These are phyloP conservation scores for Euplexia lucipara DNA, from an alignment of 2,888 invertebrate species.

Conservation along the genomic window DNA sequence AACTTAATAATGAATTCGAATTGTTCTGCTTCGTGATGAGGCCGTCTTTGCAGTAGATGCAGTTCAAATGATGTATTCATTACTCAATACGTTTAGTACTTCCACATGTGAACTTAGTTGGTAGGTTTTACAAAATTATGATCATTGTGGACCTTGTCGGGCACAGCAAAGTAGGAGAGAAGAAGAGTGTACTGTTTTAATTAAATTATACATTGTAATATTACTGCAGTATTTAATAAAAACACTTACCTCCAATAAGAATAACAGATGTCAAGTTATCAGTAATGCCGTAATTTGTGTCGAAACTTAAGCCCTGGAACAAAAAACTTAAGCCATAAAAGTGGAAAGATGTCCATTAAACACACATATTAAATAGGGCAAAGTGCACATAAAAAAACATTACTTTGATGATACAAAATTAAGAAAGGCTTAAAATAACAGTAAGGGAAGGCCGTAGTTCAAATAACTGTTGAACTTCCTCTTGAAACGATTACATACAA, in stretches of 20 bases:
- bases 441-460: not conserved
- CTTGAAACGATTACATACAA: not conserved
- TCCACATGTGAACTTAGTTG: too few species aligned
- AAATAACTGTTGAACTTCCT: not conserved
- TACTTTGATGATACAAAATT: not conserved
- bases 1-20: constrained; percentile 6
- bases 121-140: too few species aligned
- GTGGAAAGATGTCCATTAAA: not conserved
- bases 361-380: too few species aligned
- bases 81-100: too few species aligned
- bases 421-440: not conserved
- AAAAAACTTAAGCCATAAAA: not conserved
- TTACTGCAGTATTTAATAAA: too few species aligned
- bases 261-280: constrained; percentile 97
- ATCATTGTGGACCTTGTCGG: too few species aligned
- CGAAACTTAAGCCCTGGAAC: constrained; percentile 93
- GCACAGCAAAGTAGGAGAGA: too few species aligned
- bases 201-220: too few species aligned
- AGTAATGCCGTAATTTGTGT: constrained; percentile 96
- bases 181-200: too few species aligned
- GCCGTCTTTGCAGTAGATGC: not conserved
- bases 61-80: constrained; percentile 11
- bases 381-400: not conserved
- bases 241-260: constrained; percentile 95
- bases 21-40: constrained; percentile 1